These are phyloP conservation scores for Varanus komodoensis DNA, from an alignment of 2,113 vertebrate genomes.

Conservation along the genomic window DNA sequence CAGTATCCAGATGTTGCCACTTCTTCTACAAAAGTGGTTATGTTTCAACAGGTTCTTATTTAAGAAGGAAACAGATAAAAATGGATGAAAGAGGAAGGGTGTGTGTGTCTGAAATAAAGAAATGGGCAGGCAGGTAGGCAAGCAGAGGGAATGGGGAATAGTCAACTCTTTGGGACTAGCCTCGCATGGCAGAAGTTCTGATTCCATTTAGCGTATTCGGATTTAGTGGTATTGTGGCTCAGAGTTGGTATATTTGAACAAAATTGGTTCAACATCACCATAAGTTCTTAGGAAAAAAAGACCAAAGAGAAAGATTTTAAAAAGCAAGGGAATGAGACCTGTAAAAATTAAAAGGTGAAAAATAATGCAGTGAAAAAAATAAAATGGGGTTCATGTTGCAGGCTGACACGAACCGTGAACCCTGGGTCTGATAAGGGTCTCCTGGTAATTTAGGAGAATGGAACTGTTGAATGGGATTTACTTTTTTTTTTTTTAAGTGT, in stretches of 20 bases:
- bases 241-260: neutral
- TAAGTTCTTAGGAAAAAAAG: neutral
- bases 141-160: neutral
- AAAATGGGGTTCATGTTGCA: neutral
- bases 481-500: too few species aligned
- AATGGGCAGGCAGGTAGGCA: neutral
- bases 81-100: neutral
- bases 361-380: neutral
- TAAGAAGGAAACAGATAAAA: neutral
- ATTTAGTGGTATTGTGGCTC: neutral
- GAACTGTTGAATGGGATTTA: neutral
- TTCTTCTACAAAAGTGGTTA: neutral
- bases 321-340: neutral
- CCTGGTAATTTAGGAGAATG: too few species aligned
- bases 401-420: neutral
- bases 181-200: neutral
- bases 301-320: too few species aligned
- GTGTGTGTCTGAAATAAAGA: too few species aligned
- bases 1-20: neutral
- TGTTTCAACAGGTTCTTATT: neutral
- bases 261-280: neutral
- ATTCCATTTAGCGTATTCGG: neutral
- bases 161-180: neutral
- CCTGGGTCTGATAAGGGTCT: neutral
- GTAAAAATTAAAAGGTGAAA: neutral